phyloP scores from a whole-genome alignment of 2,113 vertebrate species.

The Butorides virescens region DNA sequence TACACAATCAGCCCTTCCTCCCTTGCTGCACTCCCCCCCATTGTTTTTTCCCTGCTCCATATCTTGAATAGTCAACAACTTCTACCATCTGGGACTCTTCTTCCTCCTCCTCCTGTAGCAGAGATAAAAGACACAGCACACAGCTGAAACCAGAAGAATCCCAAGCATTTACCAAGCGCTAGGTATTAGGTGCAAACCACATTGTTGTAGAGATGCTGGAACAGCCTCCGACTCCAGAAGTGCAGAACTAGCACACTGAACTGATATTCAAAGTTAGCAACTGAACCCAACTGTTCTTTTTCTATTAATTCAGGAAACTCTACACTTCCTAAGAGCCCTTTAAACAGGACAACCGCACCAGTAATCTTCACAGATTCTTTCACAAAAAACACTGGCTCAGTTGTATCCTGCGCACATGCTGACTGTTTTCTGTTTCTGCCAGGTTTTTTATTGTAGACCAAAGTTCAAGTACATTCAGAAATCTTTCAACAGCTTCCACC shows the following conservation, averaged over 20 bases:
- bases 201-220: accelerated
- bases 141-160: neutral
- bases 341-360: neutral
- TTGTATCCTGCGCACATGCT: neutral
- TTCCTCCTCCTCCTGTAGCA: neutral
- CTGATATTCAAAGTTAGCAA: no score
- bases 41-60: neutral
- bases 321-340: neutral
- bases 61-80: neutral
- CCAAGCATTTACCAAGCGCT: neutral
- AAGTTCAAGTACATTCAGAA: neutral
- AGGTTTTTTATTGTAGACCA: neutral
- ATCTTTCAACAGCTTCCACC: neutral
- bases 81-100: neutral
- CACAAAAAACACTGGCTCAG: neutral
- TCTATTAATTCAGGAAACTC: neutral
- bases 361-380: neutral
- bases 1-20: neutral
- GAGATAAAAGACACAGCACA: neutral
- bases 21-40: neutral
- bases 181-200: neutral
- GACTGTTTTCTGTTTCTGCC: neutral
- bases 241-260: neutral
- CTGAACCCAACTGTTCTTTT: neutral
- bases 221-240: neutral